phyloP scores from a whole-genome alignment of 2,888 invertebrate species.

The Harmothoe impar region DNA sequence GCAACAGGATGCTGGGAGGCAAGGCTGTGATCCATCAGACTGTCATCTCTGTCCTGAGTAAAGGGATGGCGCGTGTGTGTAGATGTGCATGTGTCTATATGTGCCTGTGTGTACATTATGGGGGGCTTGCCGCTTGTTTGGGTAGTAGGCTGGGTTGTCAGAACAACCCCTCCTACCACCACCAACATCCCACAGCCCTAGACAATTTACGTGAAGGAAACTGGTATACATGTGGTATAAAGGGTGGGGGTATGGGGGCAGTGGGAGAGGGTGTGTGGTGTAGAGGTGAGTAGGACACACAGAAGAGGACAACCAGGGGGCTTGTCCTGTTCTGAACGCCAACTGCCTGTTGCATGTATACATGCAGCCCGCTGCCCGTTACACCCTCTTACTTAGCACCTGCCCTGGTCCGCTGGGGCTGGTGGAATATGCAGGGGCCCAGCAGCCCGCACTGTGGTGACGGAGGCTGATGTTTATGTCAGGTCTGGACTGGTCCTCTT shows the following conservation, averaged over 20 bases:
- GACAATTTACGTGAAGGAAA: neutral
- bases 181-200: neutral
- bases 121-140: neutral
- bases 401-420: neutral
- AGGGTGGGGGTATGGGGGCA: neutral
- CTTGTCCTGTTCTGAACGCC: neutral
- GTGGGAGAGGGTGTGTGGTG: neutral
- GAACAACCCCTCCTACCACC: neutral
- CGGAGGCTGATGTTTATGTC: conserved; percentile 28
- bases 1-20: conserved; percentile 48
- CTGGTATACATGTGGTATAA: neutral
- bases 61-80: neutral
- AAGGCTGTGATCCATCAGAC: conserved; percentile 46
- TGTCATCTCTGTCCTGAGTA: conserved; percentile 41
- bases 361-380: neutral
- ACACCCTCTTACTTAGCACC: conserved; percentile 43
- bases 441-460: neutral
- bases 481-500: neutral
- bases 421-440: conserved; percentile 17
- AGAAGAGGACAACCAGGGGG: neutral
- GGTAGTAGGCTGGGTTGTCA: neutral
- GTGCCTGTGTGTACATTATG: neutral
- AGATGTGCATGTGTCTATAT: neutral
- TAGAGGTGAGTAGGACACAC: no score
- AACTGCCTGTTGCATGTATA: conserved; percentile 41